Evolutionary conservation across 2,113 vertebrate genomes (phyloP).

Genomic region (Pituophis catenifer): DNA sequence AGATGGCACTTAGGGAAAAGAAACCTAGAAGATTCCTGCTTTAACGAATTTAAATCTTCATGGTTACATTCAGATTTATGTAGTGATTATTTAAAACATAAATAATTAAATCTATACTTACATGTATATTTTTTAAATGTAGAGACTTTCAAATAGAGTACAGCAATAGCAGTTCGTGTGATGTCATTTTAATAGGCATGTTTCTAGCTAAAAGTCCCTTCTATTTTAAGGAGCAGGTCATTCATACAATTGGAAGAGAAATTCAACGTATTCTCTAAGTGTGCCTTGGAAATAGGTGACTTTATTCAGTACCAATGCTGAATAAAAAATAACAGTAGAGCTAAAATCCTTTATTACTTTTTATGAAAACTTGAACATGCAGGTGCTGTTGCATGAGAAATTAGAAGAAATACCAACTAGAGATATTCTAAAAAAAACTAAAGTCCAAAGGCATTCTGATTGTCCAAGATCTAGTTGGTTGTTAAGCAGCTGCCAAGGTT

Average conservation of each 20-base stretch:
- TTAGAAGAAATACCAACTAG: slow-evolving; percentile 4
- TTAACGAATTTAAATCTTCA: not conserved
- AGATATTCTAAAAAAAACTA: slow-evolving; percentile 44
- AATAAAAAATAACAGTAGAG: not conserved
- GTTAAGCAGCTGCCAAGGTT: not conserved
- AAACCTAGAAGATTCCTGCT: not conserved
- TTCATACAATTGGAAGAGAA: not conserved
- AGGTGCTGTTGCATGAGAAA: slow-evolving; percentile 19
- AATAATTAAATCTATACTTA: not conserved
- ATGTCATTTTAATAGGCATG: not conserved
- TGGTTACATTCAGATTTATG: not conserved
- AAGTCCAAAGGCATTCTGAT: slow-evolving; percentile 40
- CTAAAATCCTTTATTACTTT: slow-evolving; percentile 46
- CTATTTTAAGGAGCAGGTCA: not conserved
- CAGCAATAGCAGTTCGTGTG: not conserved
- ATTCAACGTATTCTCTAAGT: not conserved
- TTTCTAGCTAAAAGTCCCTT: not conserved
- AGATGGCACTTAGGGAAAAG: not conserved
- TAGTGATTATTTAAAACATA: not conserved
- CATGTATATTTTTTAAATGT: not conserved
- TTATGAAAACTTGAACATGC: slow-evolving; percentile 32
- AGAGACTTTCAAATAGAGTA: not conserved
- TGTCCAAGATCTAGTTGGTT: slow-evolving; percentile 1
- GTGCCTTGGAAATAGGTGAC: not conserved
- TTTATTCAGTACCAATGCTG: not conserved